phyloP scores from a whole-genome alignment of 1,140 invertebrate genomes.

The Halictus rubicundus region DNA sequence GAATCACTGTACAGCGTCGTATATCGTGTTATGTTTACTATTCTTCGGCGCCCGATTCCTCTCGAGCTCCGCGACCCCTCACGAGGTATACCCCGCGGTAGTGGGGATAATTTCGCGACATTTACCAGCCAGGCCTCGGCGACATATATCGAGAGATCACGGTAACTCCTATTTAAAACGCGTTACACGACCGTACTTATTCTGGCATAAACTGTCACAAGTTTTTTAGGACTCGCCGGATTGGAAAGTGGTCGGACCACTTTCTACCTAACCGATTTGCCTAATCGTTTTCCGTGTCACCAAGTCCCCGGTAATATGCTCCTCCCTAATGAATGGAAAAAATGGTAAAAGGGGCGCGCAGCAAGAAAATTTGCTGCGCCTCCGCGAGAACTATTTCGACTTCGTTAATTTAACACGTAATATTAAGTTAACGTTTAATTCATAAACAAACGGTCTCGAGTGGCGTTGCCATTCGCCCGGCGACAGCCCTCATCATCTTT shows the following conservation, averaged over 20 bases:
- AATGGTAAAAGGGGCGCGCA: background rate
- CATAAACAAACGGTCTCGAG: conserved; percentile 2
- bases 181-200: background rate
- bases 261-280: background rate
- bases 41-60: no score
- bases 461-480: conserved; percentile 12
- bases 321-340: no score
- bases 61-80: no score
- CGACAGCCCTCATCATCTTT: conserved; percentile 33
- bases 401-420: conserved; percentile 39
- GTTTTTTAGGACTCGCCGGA: background rate
- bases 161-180: background rate
- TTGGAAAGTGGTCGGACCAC: conserved; percentile 36
- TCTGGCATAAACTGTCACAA: background rate
- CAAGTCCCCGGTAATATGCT: no score
- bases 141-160: no score
- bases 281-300: background rate
- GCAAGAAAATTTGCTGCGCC: background rate
- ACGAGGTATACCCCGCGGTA: no score
- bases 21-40: no score
- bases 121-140: no score
- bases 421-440: conserved; percentile 50
- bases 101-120: no score
- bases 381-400: conserved; percentile 20
- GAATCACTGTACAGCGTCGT: no score